Base-by-base conservation (phyloP, 2,888 invertebrate genomes). In the Amblyjoppa fuscipennis region DNA sequence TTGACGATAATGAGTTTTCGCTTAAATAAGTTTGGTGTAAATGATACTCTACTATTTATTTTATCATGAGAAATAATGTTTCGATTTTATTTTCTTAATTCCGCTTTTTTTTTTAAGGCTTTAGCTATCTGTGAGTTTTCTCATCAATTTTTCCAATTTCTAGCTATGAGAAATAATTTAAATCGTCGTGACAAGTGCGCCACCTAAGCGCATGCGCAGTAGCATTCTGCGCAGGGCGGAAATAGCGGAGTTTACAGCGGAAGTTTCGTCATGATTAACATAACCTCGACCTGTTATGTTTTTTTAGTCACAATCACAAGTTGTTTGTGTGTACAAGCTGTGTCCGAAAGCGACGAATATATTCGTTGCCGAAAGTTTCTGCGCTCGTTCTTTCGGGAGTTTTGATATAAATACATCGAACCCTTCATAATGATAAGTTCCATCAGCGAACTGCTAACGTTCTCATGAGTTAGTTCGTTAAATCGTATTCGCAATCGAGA, bases 251-350 rank as follows among this genome's bases (percentile, higher is more conserved):
- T 13, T 59, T 13, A 34, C 34, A 31, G 31, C 34, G 61, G 61
- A 64, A 31, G 34, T 64, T 31, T 31, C n/a, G 61, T 34, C 61
- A 34, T 6, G 7, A 16, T 6, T 59, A 28, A 34, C 61, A 31
- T 64, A 64, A 64, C 61, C 61, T 64, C 34, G n/a, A 34, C 28
- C 31, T 34, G 13, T 64, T 61, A 16, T 64, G 61, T 64, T 64
- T 31, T 64, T 64, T 64, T 64, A 16, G 31, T 64, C 31, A 34
- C 3, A 64, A 64, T 34, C 16, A 34, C 34, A 59, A 59, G 59
- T 59, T 56, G 56, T 56, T 59, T 64, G 61, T 64, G 31, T 64
- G 31, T 64, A 64, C 61, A 59, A 31, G 31, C 34, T 34, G 61
- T 34, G 61, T 31, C 61, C 31, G 16, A 64, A 20, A 20, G 20